A percentile compares a stretch with the other conserved stretches of the same genome.
Conservation (phyloP, 2,797 vertebrate species). For the Taenioides sp. region DNA sequence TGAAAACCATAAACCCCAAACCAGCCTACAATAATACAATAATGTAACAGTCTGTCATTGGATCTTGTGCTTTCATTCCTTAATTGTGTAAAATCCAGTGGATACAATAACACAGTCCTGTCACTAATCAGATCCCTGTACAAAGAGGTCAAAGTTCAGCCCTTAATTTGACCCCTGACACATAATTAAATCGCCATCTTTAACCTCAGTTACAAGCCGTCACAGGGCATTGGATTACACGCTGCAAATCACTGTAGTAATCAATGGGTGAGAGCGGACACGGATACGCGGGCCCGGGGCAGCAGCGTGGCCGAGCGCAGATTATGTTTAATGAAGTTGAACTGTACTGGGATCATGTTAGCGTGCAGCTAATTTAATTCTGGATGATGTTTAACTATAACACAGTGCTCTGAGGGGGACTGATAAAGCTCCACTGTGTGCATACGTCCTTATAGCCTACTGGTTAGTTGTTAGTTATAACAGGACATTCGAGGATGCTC, state of each 20-base stretch:
- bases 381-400: slow-evolving; percentile 20
- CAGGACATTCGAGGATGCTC: too few relatives aligned
- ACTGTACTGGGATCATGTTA: slow-evolving; percentile 67
- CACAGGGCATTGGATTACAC: slow-evolving; percentile 70
- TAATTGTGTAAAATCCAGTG: slow-evolving; percentile 15
- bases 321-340: slow-evolving; percentile 69
- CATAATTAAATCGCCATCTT: slow-evolving; percentile 82
- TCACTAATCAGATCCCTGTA: slow-evolving; percentile 57
- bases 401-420: slow-evolving; percentile 20
- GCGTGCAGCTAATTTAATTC: slow-evolving; percentile 53
- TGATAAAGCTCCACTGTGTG: slow-evolving; percentile 26
- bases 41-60: neutral
- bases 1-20: too few relatives aligned
- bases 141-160: slow-evolving; percentile 64
- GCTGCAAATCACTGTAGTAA: slow-evolving; percentile 69
- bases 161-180: slow-evolving; percentile 78
- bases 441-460: neutral
- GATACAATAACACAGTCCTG: slow-evolving; percentile 53
- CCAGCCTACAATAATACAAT: neutral
- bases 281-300: slow-evolving; percentile 22
- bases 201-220: slow-evolving; percentile 79
- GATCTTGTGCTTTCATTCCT: neutral
- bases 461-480: too few relatives aligned
- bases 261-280: slow-evolving; percentile 57
- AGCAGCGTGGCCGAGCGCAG: slow-evolving; percentile 29